Percentiles rank a stretch among this genome's conserved stretches.
Evolutionary conservation across 2,888 invertebrate genomes (phyloP).

Genomic region (Sceliomorpha sp.): DNA sequence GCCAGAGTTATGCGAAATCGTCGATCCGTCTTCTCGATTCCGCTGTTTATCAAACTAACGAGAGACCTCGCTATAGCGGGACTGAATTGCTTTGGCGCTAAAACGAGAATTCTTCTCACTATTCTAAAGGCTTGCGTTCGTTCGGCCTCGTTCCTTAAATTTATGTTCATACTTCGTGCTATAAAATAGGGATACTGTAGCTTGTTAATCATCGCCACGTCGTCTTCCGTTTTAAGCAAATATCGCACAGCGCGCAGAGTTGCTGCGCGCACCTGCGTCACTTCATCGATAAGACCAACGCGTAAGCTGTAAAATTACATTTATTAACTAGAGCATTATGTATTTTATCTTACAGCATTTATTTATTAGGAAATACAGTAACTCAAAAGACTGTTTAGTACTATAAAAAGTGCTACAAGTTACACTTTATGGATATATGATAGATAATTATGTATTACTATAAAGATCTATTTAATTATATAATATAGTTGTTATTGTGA

Average conservation of each 20-base stretch:
- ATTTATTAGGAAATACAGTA: too few species aligned
- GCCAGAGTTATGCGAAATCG: conserved; percentile 92
- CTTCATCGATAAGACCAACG: conserved; percentile 90
- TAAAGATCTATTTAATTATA: too few species aligned
- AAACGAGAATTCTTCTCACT: conserved; percentile 86
- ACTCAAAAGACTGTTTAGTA: too few species aligned
- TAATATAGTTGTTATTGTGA: too few species aligned
- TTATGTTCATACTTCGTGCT: conserved; percentile 93
- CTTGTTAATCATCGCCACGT: conserved; percentile 89
- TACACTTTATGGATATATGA: too few species aligned
- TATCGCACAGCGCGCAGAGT: conserved; percentile 93
- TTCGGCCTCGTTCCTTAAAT: conserved; percentile 95
- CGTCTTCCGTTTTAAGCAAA: conserved; percentile 88
- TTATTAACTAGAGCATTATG: conserved; percentile 43
- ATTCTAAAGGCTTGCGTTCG: conserved; percentile 94
- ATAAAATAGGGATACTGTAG: conserved; percentile 92
- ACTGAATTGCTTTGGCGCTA: conserved; percentile 86
- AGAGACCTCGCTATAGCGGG: conserved; percentile 89
- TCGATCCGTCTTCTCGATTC: conserved; percentile 90
- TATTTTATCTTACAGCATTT: conserved; percentile 5
- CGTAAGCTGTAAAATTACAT: conserved; percentile 90
- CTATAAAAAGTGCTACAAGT: too few species aligned
- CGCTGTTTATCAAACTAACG: conserved; percentile 90
- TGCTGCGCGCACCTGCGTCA: conserved; percentile 94
- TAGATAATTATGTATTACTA: too few species aligned